Percentiles rank a stretch among this genome's conserved stretches.
phyloP scores from a whole-genome alignment of 2,888 invertebrate genomes.

The Brenthis ino region DNA sequence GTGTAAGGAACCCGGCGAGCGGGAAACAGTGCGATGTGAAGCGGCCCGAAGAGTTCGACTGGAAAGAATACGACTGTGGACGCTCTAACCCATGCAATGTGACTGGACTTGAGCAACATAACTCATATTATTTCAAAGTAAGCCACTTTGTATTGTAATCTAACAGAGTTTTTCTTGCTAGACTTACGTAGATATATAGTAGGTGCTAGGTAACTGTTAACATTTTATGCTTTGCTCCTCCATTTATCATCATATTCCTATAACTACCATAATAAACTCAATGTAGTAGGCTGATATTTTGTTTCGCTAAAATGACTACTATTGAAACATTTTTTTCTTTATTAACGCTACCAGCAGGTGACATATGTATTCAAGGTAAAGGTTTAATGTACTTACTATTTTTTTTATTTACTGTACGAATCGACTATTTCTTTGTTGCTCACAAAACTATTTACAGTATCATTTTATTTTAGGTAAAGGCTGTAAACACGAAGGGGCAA shows the following conservation, averaged over 20 bases:
- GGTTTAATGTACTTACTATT: neutral
- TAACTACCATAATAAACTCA: too few relatives aligned
- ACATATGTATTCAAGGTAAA: conserved; percentile 80
- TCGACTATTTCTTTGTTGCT: neutral
- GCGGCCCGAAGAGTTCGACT: conserved; percentile 81
- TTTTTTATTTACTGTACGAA: neutral
- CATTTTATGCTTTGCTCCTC: neutral
- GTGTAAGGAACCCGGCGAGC: conserved; percentile 81
- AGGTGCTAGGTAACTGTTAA: neutral
- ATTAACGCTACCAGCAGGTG: conserved; percentile 79
- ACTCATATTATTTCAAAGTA: conserved; percentile 93
- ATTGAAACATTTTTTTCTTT: conserved; percentile 53
- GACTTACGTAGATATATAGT: neutral
- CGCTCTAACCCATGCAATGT: conserved; percentile 94
- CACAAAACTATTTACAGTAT: neutral
- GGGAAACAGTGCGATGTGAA: conserved; percentile 62
- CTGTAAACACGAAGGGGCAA: conserved; percentile 92
- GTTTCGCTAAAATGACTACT: neutral
- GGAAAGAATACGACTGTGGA: conserved; percentile 93
- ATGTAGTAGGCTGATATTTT: neutral
- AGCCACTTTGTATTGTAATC: conserved; percentile 25
- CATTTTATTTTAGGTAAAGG: conserved; percentile 85
- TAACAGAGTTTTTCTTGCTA: neutral
- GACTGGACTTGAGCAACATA: conserved; percentile 92
- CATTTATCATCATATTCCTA: too few relatives aligned